phyloP scores from a whole-genome alignment of 2,113 vertebrate genomes.

The Macrotus californicus region DNA sequence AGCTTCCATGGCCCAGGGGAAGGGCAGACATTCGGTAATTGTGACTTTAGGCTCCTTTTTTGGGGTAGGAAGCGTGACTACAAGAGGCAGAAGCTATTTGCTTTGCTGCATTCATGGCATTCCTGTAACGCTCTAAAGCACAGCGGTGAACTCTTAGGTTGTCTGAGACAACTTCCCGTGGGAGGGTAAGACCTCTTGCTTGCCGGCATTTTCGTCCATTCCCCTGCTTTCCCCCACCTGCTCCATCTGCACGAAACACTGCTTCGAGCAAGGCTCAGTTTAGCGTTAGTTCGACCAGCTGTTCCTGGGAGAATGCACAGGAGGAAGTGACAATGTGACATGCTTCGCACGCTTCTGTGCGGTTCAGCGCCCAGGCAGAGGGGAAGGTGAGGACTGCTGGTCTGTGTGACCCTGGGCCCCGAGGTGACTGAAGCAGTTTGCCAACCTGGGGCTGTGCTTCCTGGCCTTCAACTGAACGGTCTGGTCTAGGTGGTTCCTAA shows the following conservation, averaged over 20 bases:
- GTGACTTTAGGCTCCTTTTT: conserved; percentile 30
- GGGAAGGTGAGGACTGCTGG: background rate
- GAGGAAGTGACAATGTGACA: background rate
- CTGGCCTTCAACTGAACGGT: background rate
- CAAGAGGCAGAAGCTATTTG: background rate
- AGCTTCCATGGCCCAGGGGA: background rate
- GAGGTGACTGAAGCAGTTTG: background rate
- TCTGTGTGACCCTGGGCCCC: background rate
- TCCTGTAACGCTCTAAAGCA: background rate
- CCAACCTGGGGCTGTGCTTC: background rate
- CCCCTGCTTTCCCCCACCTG: accelerated
- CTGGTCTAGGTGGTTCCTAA: background rate
- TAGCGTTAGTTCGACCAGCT: background rate
- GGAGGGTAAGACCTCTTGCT: background rate
- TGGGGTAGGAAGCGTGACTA: background rate
- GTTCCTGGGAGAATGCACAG: background rate
- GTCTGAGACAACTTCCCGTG: background rate
- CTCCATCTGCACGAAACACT: background rate
- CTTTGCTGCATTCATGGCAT: background rate
- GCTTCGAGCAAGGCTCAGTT: background rate
- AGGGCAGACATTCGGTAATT: background rate
- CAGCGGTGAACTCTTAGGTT: background rate
- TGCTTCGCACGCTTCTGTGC: background rate
- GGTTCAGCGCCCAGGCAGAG: background rate
- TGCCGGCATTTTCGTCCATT: background rate